Evolutionary conservation across 2,888 invertebrate species (phyloP), one percentile per base, ranked within the genome.

Genomic region (Drepana falcataria): DNA sequence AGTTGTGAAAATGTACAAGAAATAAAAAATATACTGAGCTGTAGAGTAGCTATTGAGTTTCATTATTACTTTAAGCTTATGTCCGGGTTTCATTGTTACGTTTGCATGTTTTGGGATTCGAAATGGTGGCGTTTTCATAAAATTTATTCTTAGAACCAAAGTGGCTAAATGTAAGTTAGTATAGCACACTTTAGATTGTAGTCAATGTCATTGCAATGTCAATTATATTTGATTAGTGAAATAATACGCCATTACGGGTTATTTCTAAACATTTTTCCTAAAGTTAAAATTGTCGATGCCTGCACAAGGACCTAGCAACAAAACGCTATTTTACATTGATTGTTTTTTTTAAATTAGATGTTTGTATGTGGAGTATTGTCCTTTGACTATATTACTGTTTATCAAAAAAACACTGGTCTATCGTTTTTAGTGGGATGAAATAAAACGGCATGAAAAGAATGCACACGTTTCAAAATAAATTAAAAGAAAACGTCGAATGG

Each of bases 161-260:
- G 66, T 77, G 75, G 79, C 62, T 85, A 83, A 76, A 71, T 83
- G 68, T 88, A 88, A 87, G 87, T 80, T 86, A 87, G 84, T 80
- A 79, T 89, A 89, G 88, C 88, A 87, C 83, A 81, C 70, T 81
- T 77, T 87, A 89, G 87, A 81, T 78, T 90, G 83, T 87, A 90
- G 88, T 89, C 87, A 87, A 87, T 85, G 86, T 88, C 85, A 87
- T 87, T 81, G 88, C 87, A 81, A 88, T 85, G 90, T 91, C 90
- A 91, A 91, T 91, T 91, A 91, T 91, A 90, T 91, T 87, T 81
- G 84, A 89, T 83, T 91, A 91, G 90, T 83, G 79, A 78, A 79
- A 77, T 79, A 79, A 75, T 79, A 79, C 79, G 80, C 79, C 84
- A 78, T 81, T 83, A 85, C 66, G 84, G 77, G 80, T 85, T 88